Base-by-base conservation (phyloP, 2,113 vertebrate species). In the Eurypyga helias region DNA sequence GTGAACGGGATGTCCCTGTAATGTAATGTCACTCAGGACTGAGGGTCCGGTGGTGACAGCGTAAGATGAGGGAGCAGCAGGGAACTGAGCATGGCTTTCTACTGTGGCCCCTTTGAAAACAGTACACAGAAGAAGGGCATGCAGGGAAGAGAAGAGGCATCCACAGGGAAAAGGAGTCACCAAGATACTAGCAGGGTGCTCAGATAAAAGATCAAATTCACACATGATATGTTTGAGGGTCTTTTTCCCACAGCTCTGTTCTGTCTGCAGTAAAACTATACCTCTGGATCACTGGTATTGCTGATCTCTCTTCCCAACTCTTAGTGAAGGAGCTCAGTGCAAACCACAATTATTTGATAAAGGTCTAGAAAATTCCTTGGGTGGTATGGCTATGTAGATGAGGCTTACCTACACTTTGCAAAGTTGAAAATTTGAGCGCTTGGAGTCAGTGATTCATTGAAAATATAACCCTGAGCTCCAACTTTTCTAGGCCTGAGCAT, bases 141-240 rank as follows among this genome's bases (percentile, higher is more conserved):
- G 10, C 14, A 34, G 20, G 31, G 21, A 77, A 54, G 8, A 58
- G 26, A 60, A 87, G 29, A 73, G 5, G 10, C 7, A 51, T 46
- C 4, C 23, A 34, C 24, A 20, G 5, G 24, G 24, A 80, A 90
- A 65, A 21, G 3, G 9, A 64, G 5, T 54, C 5, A 4, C 5
- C 17, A 34, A 43, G 21, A 21, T 43, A 13, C 12, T 24, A 58
- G 13, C 9, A 36, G 21, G 2, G 3, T 45, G 13, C 18, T 73
- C 8, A 57, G 28, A 58, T 3, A 67, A 66, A 83, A 67, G 20
- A 45, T 31, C 10, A 34, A 24, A 78, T 31, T 95, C 23, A 34
- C 2, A 6, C 28, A 17, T 13, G 17, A 23, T 14, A 11, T 3
- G 3, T 55, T 51, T 48, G 3, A 55, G 14, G 9, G 4, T 1